phyloP scores from a whole-genome alignment of 2,113 vertebrate species.

The Podiceps cristatus region DNA sequence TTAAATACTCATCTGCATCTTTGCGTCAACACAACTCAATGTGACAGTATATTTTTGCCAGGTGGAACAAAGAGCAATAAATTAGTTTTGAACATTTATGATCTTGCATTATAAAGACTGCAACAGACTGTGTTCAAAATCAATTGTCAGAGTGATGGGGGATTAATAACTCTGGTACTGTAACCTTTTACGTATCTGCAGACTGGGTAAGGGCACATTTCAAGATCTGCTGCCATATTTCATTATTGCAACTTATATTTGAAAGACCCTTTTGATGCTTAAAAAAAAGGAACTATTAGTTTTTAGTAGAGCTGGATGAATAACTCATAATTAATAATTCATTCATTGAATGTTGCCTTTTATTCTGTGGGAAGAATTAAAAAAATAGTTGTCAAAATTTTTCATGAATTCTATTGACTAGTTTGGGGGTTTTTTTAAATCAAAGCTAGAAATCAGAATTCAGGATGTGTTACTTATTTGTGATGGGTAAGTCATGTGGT shows the following conservation, averaged over 20 bases:
- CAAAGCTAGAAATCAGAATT: neutral
- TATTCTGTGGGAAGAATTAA: neutral
- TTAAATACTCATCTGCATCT: slow-evolving; percentile 31
- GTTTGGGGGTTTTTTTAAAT: neutral
- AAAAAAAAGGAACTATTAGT: slow-evolving; percentile 46
- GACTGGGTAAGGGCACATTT: slow-evolving; percentile 34
- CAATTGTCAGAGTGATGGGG: slow-evolving; percentile 75
- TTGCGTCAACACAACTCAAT: slow-evolving; percentile 46
- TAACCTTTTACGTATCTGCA: slow-evolving; percentile 67
- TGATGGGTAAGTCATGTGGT: neutral
- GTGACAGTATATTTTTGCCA: slow-evolving; percentile 62
- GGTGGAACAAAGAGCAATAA: slow-evolving; percentile 74
- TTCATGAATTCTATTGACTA: neutral
- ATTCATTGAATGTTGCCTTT: slow-evolving; percentile 31
- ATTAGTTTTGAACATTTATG: slow-evolving; percentile 76
- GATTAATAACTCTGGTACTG: slow-evolving; percentile 74
- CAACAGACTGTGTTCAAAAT: slow-evolving; percentile 72
- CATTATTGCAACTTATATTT: slow-evolving; percentile 66
- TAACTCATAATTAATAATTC: slow-evolving; percentile 63
- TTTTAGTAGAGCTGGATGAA: slow-evolving; percentile 49
- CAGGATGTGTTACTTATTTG: neutral
- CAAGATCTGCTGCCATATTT: slow-evolving; percentile 69
- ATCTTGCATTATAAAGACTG: slow-evolving; percentile 72
- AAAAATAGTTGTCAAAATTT: slow-evolving; percentile 21
- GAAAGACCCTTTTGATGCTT: slow-evolving; percentile 50